Percentiles rank a stretch among this genome's conserved stretches.
These are phyloP conservation scores for Typhlichthys eigenmanni DNA, from an alignment of 2,797 vertebrate genomes.

Conservation along the genomic window DNA sequence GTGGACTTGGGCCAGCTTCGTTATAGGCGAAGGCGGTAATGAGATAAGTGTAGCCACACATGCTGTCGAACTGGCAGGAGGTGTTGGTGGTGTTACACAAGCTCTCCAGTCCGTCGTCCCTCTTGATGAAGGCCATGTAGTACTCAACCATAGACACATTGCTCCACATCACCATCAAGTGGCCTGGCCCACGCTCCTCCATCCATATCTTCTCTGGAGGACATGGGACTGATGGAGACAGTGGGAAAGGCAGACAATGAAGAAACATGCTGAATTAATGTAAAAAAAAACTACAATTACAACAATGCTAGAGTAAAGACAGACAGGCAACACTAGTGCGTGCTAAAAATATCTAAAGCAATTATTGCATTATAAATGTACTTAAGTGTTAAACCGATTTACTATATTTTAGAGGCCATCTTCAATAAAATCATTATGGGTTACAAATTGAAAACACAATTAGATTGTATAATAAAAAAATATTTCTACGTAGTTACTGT, in stretches of 20 bases:
- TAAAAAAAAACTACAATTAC: not conserved
- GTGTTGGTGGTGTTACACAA: constrained; percentile 86
- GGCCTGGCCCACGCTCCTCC: constrained; percentile 76
- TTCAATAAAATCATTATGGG: too few relatives aligned
- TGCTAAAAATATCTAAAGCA: too few relatives aligned
- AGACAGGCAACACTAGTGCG: too few relatives aligned
- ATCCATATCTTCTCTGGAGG: constrained; percentile 79
- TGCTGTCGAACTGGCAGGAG: constrained; percentile 79
- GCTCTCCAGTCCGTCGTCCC: constrained; percentile 85
- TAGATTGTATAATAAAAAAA: too few relatives aligned
- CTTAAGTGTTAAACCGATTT: too few relatives aligned
- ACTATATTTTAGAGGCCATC: too few relatives aligned
- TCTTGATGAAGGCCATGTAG: constrained; percentile 88
- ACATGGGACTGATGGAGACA: constrained; percentile 81
- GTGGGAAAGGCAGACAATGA: not conserved
- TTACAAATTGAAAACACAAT: too few relatives aligned
- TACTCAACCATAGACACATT: constrained; percentile 74
- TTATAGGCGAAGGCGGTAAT: constrained; percentile 89
- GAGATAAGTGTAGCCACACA: constrained; percentile 90
- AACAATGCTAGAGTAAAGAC: too few relatives aligned
- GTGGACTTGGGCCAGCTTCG: constrained; percentile 83
- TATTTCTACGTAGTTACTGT: too few relatives aligned
- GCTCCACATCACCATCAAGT: constrained; percentile 84
- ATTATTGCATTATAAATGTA: too few relatives aligned
- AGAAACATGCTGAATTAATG: not conserved